Percentiles rank a stretch among this genome's conserved stretches.
Conservation (phyloP, 53 echinoderm and acorn worm genomes). For the Paracentrotus lividus region DNA sequence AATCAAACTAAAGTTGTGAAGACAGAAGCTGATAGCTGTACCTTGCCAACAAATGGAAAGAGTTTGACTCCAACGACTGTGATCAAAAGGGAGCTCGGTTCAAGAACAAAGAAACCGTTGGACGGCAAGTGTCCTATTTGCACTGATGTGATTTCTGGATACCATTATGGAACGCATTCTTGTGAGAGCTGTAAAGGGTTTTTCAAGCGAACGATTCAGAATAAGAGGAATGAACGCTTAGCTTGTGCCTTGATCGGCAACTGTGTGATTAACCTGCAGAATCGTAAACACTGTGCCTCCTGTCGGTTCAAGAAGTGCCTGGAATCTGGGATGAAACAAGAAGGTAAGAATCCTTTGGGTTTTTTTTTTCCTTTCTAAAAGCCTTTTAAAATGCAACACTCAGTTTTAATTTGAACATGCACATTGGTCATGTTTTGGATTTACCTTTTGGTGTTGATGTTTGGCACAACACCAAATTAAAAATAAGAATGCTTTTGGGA, state of each 20-base stretch:
- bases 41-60: not conserved
- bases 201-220: conserved; percentile 94
- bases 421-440: too few relatives aligned
- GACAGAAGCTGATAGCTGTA: conserved; percentile 8
- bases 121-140: conserved; percentile 92
- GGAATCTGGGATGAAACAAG: conserved; percentile 86
- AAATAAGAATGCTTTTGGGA: too few relatives aligned
- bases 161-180: conserved; percentile 94
- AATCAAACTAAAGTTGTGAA: not conserved
- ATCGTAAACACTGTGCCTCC: conserved; percentile 91
- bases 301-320: conserved; percentile 92
- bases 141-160: conserved; percentile 85
- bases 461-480: too few relatives aligned
- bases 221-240: conserved; percentile 83
- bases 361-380: not conserved
- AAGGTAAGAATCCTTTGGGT: conserved; percentile 76
- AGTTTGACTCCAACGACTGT: not conserved
- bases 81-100: not conserved
- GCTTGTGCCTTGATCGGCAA: conserved; percentile 70
- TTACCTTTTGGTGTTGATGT: too few relatives aligned
- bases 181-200: conserved; percentile 98
- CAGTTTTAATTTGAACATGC: too few relatives aligned
- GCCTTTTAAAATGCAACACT: too few relatives aligned
- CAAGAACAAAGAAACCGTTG: conserved; percentile 49
- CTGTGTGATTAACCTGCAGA: conserved; percentile 77